Evolutionary conservation across 2,888 invertebrate species (phyloP), one percentile per base, ranked within the genome.

Genomic region (Hyposoter didymator): DNA sequence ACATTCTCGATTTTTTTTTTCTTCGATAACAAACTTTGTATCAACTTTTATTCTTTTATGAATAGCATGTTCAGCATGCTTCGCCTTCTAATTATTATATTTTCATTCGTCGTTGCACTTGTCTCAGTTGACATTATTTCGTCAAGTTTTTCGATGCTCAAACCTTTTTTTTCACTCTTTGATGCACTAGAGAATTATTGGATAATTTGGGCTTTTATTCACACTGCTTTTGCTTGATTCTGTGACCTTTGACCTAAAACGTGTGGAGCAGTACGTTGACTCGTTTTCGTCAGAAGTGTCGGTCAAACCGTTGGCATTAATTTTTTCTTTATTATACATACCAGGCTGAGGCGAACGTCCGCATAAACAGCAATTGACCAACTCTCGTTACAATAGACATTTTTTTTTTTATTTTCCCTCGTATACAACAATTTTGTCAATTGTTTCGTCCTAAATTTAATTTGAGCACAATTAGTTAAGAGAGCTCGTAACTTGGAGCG

Each of bases 21-120:
- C 22, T 67, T 78, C 66, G 43, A 55, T 64, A 80, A 76, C 35
- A 47, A 89, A 92, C 91, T 92, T 92, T 93, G 92, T 92, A 90
- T 90, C 91, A 92, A 93, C 88, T 93, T 92, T 91, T 88, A 86
- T 89, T 88, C 87, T 90, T 87, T 86, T 86, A 82, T 85, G 80
- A 82, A 82, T 85, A 79, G 89, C 89, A n/a, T 84, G 81, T 85
- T 39, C 55, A 76, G 70, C 82, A 86, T 10, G 69, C 28, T 49
- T 6, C 3, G 39, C 39, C 32, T 52, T 28, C 28, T 10, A 32
- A 45, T 45, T 55, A 64, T 49, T n/a, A 76, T n/a, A 76, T 76
- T 35, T 76, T 52, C 7, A 39, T 55, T 12, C 32, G 45, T 22
- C 7, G 19, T 22, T 55, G 28, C 8, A 28, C 19, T 28, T 12